Evolutionary conservation across 2,797 vertebrate genomes (phyloP), one percentile per base, ranked within the genome.

Genomic region (Scolopax bukidnonensis): DNA sequence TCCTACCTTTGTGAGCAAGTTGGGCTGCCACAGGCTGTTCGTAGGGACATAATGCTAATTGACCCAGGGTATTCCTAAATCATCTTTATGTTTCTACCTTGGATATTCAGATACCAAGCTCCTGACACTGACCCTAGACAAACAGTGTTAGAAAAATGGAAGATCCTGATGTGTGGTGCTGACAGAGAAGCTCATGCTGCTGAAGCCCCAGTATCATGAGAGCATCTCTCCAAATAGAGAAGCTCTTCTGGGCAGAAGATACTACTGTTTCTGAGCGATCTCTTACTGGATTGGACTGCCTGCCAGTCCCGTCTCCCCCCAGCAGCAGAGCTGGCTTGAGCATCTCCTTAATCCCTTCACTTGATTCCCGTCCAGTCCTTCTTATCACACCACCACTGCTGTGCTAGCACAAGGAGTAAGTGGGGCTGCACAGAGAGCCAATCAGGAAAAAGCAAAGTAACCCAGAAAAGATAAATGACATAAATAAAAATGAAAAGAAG

Each of bases 151-250:
- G 25, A 69, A 70, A n/a, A 69, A 27, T 2, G 1, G 40, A 74
- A 80, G 33, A 71, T 5, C 3, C 6, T 7, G 16, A 78, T 6
- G 25, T 0, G 4, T 7, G 4, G 40, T 1, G 1, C 56, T 59
- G 17, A 73, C 47, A 67, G 13, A 74, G 19, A 25, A 78, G 21
- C 27, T 84, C 43, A 63, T 30, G 8, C 27, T 74, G 40, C 38
- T 60, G 40, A 90, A 92, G 64, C 6, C 4, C 38, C 4, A 3
- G 4, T 30, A 89, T 41, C 19, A 28, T 2, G 8, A 84, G 20
- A 81, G 24, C 3, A 14, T 5, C 40, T 70, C 57, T 75, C 63
- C 64, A 68, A 73, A 63, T 9, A 30, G 16, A 77, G 16, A 53
- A 84, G 47, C 16, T 47, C 41, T 75, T 56, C 45, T 30, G 18